Evolutionary conservation across 2,888 invertebrate genomes (phyloP).

Genomic region (Unio delphinus): DNA sequence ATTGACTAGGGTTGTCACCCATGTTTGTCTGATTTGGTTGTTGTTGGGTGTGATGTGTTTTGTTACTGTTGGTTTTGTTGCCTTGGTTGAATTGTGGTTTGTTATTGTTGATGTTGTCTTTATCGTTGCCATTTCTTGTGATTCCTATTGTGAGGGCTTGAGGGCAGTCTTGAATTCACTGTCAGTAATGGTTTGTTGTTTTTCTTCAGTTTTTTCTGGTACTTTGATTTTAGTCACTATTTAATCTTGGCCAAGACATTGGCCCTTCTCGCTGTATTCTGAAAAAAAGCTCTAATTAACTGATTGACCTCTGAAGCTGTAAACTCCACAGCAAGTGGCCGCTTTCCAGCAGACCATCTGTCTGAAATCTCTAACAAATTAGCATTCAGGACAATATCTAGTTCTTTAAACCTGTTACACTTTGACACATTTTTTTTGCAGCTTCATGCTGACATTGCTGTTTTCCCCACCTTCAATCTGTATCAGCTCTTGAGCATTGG

Average conservation of each 20-base stretch:
- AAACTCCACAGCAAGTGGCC: constrained; percentile 88
- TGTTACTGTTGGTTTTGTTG: no score
- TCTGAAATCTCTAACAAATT: constrained; percentile 84
- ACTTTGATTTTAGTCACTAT: constrained; percentile 48
- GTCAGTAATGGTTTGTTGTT: no score
- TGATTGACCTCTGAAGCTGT: constrained; percentile 85
- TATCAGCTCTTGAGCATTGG: constrained; percentile 22
- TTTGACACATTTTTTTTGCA: constrained; percentile 58
- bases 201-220: no score
- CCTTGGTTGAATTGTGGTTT: no score
- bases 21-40: no score
- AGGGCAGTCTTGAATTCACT: no score
- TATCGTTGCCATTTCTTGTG: no score
- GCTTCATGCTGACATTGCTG: constrained; percentile 40
- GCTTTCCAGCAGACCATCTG: constrained; percentile 91
- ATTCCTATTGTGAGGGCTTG: no score
- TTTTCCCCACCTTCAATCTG: constrained; percentile 31
- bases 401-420: constrained; percentile 79
- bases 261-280: constrained; percentile 92
- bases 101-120: no score
- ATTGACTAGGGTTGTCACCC: no score
- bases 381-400: constrained; percentile 86
- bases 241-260: constrained; percentile 83
- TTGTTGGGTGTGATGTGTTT: no score
- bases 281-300: constrained; percentile 91